Evolutionary conservation across 2,888 invertebrate species (phyloP).

Genomic region (Agrochola circellaris): DNA sequence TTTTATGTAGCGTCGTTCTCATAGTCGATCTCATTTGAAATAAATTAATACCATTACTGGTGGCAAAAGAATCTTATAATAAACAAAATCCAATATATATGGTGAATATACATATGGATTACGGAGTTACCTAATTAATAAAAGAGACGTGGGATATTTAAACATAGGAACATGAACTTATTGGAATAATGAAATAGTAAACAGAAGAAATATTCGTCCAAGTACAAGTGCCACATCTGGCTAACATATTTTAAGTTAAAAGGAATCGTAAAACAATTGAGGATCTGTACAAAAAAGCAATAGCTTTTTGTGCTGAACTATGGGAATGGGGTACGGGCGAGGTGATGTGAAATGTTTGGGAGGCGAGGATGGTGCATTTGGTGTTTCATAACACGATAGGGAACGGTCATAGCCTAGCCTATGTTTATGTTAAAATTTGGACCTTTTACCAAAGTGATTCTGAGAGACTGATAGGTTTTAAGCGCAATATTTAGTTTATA

Average conservation of each 20-base stretch:
- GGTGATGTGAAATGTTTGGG: background rate
- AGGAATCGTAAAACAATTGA: background rate
- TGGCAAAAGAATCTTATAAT: background rate
- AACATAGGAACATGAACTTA: background rate
- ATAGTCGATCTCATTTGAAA: background rate
- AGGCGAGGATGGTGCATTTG: background rate
- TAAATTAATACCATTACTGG: background rate
- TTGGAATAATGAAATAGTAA: background rate
- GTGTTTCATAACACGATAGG: background rate
- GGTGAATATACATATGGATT: background rate
- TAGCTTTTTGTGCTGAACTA: background rate
- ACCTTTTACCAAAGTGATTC: background rate
- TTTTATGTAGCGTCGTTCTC: no score
- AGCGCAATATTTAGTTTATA: no score
- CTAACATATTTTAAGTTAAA: background rate
- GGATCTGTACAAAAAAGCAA: conserved; percentile 4
- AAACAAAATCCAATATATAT: background rate
- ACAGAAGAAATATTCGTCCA: background rate
- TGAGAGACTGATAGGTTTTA: background rate
- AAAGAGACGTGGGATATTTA: background rate
- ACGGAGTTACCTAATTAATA: background rate
- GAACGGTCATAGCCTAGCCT: background rate
- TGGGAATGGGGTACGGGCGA: background rate
- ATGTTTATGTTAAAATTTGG: background rate
- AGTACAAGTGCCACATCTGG: conserved; percentile 21